These are phyloP conservation scores for Aleiodes alternator DNA, from an alignment of 2,888 invertebrate genomes.

Conservation along the genomic window DNA sequence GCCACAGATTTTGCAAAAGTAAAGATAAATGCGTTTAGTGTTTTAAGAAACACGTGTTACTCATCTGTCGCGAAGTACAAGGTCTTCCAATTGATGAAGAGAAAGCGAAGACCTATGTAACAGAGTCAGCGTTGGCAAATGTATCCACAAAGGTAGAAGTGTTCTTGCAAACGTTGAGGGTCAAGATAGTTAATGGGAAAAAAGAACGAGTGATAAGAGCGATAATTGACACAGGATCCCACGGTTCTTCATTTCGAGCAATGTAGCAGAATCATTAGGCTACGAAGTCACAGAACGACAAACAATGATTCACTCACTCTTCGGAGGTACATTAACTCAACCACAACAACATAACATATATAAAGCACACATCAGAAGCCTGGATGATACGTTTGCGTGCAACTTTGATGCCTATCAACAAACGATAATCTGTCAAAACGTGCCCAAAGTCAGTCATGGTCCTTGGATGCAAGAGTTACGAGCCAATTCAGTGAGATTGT, in stretches of 20 bases:
- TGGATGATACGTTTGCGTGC: slow-evolving; percentile 51
- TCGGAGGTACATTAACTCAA: slow-evolving; percentile 54
- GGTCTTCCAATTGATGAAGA: too few relatives aligned
- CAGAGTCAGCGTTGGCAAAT: too few relatives aligned
- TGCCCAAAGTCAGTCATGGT: slow-evolving; percentile 46
- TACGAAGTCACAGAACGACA: slow-evolving; percentile 47
- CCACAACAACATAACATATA: slow-evolving; percentile 49
- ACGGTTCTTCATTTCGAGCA: slow-evolving; percentile 54
- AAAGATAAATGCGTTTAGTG: slow-evolving; percentile 57
- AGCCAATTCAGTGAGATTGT: too few relatives aligned
- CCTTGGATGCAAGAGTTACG: slow-evolving; percentile 49
- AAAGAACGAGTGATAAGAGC: slow-evolving; percentile 13
- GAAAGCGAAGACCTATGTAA: too few relatives aligned
- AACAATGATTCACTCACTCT: slow-evolving; percentile 54
- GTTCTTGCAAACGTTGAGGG: too few relatives aligned
- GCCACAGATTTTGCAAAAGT: slow-evolving; percentile 52
- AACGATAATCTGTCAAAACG: slow-evolving; percentile 22
- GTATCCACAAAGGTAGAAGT: too few relatives aligned
- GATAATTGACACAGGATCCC: slow-evolving; percentile 58
- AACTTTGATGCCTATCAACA: slow-evolving; percentile 51
- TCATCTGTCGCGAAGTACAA: slow-evolving; percentile 55
- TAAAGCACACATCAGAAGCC: slow-evolving; percentile 51
- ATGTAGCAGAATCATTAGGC: slow-evolving; percentile 51
- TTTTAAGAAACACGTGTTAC: slow-evolving; percentile 50
- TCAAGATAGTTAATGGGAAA: too few relatives aligned